A percentile compares a stretch with the other conserved stretches of the same genome.
Evolutionary conservation across 2,888 invertebrate genomes (phyloP).

Genomic region (Tetragonisca angustula): DNA sequence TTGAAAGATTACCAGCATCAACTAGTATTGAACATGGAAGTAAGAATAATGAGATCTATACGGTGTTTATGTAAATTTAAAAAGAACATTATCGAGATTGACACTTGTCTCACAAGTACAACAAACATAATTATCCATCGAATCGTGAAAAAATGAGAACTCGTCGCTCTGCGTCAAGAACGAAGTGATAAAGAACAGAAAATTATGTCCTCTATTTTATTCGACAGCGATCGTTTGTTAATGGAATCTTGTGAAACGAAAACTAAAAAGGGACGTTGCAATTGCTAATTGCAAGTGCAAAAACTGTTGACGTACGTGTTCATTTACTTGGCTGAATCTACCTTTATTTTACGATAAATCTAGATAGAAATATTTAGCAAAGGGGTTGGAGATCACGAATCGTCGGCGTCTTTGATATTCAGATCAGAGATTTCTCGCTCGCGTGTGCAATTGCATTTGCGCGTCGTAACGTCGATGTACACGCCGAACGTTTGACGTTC

Average conservation of each 20-base stretch:
- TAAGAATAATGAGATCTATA: no score
- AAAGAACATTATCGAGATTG: not conserved
- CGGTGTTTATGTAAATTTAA: not conserved
- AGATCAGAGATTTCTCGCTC: constrained; percentile 65
- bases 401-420: constrained; percentile 73
- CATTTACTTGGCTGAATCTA: not conserved
- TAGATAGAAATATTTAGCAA: not conserved
- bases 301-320: constrained; percentile 3
- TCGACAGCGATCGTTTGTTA: not conserved
- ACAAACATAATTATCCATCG: not conserved
- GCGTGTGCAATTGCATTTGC: constrained; percentile 55
- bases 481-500: constrained; percentile 48
- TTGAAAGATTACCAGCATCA: no score
- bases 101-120: not conserved
- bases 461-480: constrained; percentile 42
- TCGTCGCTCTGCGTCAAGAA: not conserved
- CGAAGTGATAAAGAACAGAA: not conserved
- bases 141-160: not conserved
- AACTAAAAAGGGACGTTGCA: not conserved
- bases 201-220: not conserved
- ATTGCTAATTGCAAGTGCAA: not conserved
- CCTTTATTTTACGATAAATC: not conserved
- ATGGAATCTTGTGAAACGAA: not conserved
- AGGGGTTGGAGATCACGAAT: constrained; percentile 11
- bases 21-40: no score